Evolutionary conservation across 2,113 vertebrate genomes (phyloP), one percentile per base, ranked within the genome.

Genomic region (Callipepla squamata): DNA sequence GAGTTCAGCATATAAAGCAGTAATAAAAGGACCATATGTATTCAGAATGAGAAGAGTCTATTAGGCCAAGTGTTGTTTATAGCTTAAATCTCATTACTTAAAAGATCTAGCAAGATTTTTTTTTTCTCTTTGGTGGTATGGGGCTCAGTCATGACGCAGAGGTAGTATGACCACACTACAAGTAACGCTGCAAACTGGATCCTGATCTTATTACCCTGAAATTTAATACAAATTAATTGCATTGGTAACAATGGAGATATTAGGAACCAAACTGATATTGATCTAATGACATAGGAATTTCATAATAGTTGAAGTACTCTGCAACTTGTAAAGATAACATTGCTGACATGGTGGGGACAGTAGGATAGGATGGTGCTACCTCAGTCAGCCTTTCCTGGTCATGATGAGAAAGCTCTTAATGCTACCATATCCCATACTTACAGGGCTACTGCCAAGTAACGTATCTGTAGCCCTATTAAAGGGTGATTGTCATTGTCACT

Each of bases 161-260:
- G 68, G 28, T 65, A 26, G 10, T 53, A 26, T 42, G n/a, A 40
- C 26, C 26, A 25, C 8, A 21, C 19, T 12, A 36, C 51, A 78
- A 5, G 8, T 38, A 74, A 40, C 0, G 0, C 5, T 36, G 18
- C 20, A 47, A n/a, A 17, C 28, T 1, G 30, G 80, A 84, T 61
- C 19, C 61, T 75, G 2, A 65, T 57, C 74, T 81, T 66, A 21
- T 47, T 79, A 53, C 28, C 32, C 15, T 65, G 76, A 79, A 42
- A 32, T 51, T 86, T 92, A 92, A 72, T 26, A 36, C 23, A 13
- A 65, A 53, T 75, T 77, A 78, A 69, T 30, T 88, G 80, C 17
- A 25, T 36, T 85, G 53, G 70, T 86, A 53, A 22, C 45, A 75
- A 58, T 42, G 62, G 42, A 73, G 62, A 28, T 42, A 13, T 65